Evolutionary conservation across 2,888 invertebrate species (phyloP), one percentile per base, ranked within the genome.

Genomic region (Drosophila anomalata): DNA sequence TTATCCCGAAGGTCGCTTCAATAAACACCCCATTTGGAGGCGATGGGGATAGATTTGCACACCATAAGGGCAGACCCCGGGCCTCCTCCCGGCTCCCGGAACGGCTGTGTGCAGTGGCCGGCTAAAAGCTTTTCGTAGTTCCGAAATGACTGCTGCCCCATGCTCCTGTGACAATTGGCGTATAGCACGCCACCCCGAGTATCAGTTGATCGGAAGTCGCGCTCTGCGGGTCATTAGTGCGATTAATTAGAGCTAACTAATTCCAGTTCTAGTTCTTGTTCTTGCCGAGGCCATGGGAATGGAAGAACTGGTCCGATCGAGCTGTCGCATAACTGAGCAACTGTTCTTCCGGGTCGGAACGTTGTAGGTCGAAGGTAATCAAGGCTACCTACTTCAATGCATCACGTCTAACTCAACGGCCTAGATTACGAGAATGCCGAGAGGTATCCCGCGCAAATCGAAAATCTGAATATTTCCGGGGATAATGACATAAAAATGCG

Each of bases 101-200:
- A 29, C 8, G 29, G 29, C 29, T 9, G 2, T 29, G 9, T 29
- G 29, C 29, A 29, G 8, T 29, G 46, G 48, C 52, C 20, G 31
- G 65, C 76, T 87, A 82, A 82, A 87, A 83, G 81, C 84, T 80
- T 87, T 82, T 82, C 73, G 74, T 87, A 87, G 87, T 82, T 82
- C 76, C 57, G 78, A 76, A 50, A 33, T 58, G 67, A 53, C 57
- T 56, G 53, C 59, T 65, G 81, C 78, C 87, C 69, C 78, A 78
- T 78, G 73, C 76, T 84, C 76, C 76, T 87, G 78, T 84, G 81
- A 83, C 78, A 83, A 82, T 78, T 76, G 84, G 69, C 74, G 74
- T 67, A 80, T 78, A 83, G 69, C 81, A 83, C 81, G 80, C 81
- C 67, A 76, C 78, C 29, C 0, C 29, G 29, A 29, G 29, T 78